Conservation (phyloP, 2,797 vertebrate genomes). For the Schizopygopsis malacanthus region DNA sequence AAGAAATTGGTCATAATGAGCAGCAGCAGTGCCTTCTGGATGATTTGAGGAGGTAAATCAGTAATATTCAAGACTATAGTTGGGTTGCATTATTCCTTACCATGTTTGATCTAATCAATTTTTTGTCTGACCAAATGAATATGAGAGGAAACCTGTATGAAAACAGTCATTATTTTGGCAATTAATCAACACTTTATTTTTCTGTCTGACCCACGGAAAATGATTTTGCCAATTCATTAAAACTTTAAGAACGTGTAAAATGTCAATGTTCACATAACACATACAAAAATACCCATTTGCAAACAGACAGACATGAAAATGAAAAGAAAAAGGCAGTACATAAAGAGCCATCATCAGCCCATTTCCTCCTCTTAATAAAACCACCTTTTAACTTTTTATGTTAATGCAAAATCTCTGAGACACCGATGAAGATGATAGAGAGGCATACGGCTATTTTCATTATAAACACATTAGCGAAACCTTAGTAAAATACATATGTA, state of each 20-base stretch:
- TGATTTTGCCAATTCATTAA: not conserved
- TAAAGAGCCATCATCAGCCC: not conserved
- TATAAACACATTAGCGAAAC: conserved; percentile 17
- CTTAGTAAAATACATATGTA: conserved; percentile 3
- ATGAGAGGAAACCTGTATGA: not conserved
- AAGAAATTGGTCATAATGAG: not conserved
- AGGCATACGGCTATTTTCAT: conserved; percentile 15
- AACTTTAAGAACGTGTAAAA: not conserved
- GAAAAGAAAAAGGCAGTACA: not conserved
- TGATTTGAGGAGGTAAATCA: not conserved
- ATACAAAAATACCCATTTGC: not conserved
- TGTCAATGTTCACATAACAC: not conserved
- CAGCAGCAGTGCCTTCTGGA: not conserved
- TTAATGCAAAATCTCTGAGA: conserved; percentile 32
- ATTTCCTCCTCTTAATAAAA: conserved; percentile 1
- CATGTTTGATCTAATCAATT: not conserved
- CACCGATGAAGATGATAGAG: not conserved
- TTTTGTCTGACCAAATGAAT: not conserved
- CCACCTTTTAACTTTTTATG: conserved; percentile 27
- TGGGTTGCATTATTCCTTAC: not conserved
- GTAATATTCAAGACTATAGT: not conserved
- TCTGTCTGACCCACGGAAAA: too few relatives aligned
- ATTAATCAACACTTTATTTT: too few relatives aligned
- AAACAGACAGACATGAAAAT: not conserved
- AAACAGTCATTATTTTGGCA: not conserved